These are phyloP conservation scores for Sinotaia quadrata DNA, from an alignment of 2,888 invertebrate species.

Conservation along the genomic window DNA sequence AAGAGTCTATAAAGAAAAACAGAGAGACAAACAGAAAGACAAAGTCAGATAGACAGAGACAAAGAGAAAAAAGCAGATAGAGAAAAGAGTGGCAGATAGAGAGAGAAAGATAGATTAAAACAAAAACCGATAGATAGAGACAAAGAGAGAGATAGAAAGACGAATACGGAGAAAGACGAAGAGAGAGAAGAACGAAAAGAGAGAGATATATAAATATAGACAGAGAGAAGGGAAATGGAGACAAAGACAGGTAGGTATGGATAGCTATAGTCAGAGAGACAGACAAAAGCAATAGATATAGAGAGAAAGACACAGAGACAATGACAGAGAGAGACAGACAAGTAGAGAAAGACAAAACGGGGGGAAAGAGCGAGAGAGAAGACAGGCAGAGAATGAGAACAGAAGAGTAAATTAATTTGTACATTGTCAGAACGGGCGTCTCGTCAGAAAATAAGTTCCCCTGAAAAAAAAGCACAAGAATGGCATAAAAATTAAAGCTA, in stretches of 20 bases:
- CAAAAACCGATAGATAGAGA: background rate
- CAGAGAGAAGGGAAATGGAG: background rate
- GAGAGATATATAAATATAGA: background rate
- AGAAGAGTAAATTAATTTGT: no score
- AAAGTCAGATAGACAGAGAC: background rate
- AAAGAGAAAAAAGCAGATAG: background rate
- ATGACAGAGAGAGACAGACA: background rate
- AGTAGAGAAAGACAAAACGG: background rate
- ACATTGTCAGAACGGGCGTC: no score
- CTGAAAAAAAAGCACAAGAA: no score
- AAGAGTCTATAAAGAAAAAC: slow-evolving; percentile 8
- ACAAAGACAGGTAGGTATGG: background rate
- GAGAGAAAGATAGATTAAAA: background rate
- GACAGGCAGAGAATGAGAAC: background rate
- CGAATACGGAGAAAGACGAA: background rate
- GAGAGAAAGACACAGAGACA: background rate
- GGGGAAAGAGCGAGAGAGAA: background rate
- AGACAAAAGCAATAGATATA: background rate
- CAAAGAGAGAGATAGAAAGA: no score
- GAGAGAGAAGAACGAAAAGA: background rate
- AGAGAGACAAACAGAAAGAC: slow-evolving; percentile 5
- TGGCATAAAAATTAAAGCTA: no score
- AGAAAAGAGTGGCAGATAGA: background rate
- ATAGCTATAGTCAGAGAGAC: background rate
- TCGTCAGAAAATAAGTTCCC: no score